Evolutionary conservation across 2,888 invertebrate species (phyloP), one percentile per base, ranked within the genome.

Genomic region (Dolichopus griseipennis): DNA sequence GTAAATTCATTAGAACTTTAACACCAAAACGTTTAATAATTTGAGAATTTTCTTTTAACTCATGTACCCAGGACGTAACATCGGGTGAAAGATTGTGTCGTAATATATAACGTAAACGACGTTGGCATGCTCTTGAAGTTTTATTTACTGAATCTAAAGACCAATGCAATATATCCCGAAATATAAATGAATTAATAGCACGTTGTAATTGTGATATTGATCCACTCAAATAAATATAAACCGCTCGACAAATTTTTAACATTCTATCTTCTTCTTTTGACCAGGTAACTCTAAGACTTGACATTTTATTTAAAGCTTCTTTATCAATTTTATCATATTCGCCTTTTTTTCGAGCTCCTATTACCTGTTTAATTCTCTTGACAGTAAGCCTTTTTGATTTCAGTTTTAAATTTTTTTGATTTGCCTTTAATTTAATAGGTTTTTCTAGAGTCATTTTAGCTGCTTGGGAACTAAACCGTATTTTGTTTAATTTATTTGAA

Each of bases 231-330:
- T 87, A 85, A 69, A 84, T 76, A 71, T 84, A 83, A 0, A 87
- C 88, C 0, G 88, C 87, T 73, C 88, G 87, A 71, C 88, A 86
- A 71, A 91, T 83, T 65, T 89, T 79, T 3, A 92, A 76, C 68
- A 90, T 79, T 64, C 85, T 86, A 78, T 92, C 91, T 78, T 93
- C 92, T 61, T 84, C 82, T 0, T 84, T 76, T 9, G 84, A 83
- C 90, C 91, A 93, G 9, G 83, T 83, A 0, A 88, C 86, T 8
- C 85, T 83, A 27, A 85, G 74, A 41, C 85, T 85, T 5, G 84
- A 84, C 85, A 89, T 87, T 64, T 83, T 83, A 65, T 85, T 84
- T 65, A 88, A 75, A 0, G 90, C 89, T 71, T 83, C 83, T 33
- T 83, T 83, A 77, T 91, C 91, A 12, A 86, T 78, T 2, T 86